These are phyloP conservation scores for Ricordea florida DNA, from an alignment of 92 coral and sea anemone genomes.

Conservation along the genomic window DNA sequence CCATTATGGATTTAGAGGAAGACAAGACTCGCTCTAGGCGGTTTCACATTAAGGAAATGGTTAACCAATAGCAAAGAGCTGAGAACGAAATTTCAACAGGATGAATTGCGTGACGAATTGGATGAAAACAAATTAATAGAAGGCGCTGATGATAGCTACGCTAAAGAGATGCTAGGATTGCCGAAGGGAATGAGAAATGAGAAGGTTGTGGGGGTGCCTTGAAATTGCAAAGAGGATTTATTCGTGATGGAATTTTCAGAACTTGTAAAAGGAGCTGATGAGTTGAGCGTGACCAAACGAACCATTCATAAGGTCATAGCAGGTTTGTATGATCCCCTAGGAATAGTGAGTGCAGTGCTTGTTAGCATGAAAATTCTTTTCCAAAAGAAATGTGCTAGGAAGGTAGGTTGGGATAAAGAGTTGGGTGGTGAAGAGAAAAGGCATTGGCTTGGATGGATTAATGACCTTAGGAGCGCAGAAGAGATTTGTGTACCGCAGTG, in stretches of 20 bases:
- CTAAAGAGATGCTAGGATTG: constrained; percentile 25
- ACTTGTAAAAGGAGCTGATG: constrained; percentile 1
- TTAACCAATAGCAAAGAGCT: neutral
- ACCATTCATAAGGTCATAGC: constrained; percentile 21
- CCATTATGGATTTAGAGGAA: too few species aligned
- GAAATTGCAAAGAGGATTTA: constrained; percentile 28
- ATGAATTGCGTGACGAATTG: neutral
- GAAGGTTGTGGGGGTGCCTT: constrained; percentile 37
- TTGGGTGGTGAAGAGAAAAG: neutral
- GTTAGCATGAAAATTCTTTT: constrained; percentile 40
- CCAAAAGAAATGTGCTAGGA: constrained; percentile 25
- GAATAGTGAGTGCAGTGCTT: constrained; percentile 17
- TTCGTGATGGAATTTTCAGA: neutral
- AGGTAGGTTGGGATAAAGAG: constrained; percentile 42
- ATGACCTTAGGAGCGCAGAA: constrained; percentile 2
- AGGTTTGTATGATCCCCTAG: constrained; percentile 50
- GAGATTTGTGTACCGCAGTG: constrained; percentile 18
- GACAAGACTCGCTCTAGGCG: neutral
- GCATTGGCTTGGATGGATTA: constrained; percentile 1
- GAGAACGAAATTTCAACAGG: neutral
- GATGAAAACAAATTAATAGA: neutral
- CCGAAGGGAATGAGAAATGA: constrained; percentile 15
- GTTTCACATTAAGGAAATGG: neutral
- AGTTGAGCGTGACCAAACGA: constrained; percentile 1
- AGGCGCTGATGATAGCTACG: constrained; percentile 34